phyloP scores from a whole-genome alignment of 2,113 vertebrate genomes.

The Fukomys damarensis region DNA sequence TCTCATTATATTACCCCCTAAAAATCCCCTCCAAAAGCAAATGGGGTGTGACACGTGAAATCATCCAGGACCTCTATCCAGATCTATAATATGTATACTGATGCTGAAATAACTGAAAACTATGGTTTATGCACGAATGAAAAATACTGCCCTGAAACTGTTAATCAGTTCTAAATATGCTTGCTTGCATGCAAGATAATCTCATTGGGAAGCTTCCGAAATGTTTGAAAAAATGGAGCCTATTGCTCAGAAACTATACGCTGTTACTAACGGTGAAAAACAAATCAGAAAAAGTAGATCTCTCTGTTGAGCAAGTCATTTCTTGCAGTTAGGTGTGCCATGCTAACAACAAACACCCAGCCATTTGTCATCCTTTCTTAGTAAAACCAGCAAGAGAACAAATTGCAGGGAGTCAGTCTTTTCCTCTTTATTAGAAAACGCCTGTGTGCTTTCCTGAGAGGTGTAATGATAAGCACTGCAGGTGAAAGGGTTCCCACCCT shows the following conservation, averaged over 20 bases:
- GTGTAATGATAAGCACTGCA: neutral
- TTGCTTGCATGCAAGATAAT: conserved; percentile 11
- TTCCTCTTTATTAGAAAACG: neutral
- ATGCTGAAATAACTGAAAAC: conserved; percentile 62
- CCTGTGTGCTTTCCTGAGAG: neutral
- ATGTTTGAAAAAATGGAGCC: conserved; percentile 45
- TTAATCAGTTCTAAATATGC: conserved; percentile 57
- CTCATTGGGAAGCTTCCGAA: conserved; percentile 25
- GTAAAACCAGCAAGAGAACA: conserved; percentile 36
- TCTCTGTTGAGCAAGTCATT: neutral
- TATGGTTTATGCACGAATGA: conserved; percentile 32
- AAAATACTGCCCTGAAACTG: neutral
- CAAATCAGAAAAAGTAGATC: neutral
- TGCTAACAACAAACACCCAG: neutral
- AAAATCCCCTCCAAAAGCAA: conserved; percentile 35
- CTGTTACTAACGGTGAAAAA: neutral
- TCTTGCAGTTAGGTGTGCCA: neutral
- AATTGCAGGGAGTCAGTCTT: neutral
- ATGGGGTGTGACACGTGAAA: conserved; percentile 22
- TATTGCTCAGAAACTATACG: neutral
- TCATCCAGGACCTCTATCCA: neutral
- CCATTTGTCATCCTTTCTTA: neutral
- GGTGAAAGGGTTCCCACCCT: neutral
- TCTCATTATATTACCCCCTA: conserved; percentile 15
- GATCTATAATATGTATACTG: neutral